Evolutionary conservation across 1,140 invertebrate species (phyloP).

Genomic region (Manduca sexta): DNA sequence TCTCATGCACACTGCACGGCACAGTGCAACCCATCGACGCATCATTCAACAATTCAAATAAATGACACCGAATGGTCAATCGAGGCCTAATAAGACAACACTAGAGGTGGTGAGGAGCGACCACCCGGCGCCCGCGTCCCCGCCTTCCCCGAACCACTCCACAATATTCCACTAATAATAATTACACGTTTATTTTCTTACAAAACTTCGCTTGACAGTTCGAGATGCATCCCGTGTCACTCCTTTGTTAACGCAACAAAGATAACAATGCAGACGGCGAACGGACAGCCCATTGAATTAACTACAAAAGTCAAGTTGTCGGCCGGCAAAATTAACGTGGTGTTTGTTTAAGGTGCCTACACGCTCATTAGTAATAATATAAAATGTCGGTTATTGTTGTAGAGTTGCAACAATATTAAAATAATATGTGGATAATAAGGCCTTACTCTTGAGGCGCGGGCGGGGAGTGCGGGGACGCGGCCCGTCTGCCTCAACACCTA

Average conservation of each 20-base stretch:
- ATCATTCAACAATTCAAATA: no score
- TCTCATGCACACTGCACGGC: no score
- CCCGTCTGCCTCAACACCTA: no score
- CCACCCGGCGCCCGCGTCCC: constrained; percentile 3
- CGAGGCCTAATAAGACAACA: constrained; percentile 10
- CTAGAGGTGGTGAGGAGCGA: not conserved
- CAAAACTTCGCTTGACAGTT: constrained; percentile 20
- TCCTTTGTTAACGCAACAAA: no score
- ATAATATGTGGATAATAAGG: constrained; percentile 59
- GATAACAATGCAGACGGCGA: no score
- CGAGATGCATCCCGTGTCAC: constrained; percentile 23
- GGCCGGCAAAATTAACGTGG: constrained; percentile 9
- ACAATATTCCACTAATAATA: constrained; percentile 29
- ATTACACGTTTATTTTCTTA: constrained; percentile 30
- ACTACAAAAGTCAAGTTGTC: no score
- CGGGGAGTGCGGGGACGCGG: not conserved
- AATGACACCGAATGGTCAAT: not conserved
- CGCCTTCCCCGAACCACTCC: constrained; percentile 9
- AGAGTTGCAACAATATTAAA: constrained; percentile 55
- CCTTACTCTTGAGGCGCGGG: constrained; percentile 38
- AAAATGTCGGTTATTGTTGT: constrained; percentile 29
- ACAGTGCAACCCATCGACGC: no score
- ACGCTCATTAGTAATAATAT: constrained; percentile 52
- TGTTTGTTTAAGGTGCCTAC: constrained; percentile 41
- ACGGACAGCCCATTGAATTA: no score